phyloP scores from a whole-genome alignment of 2,113 vertebrate genomes.

The Ptyas mucosa region DNA sequence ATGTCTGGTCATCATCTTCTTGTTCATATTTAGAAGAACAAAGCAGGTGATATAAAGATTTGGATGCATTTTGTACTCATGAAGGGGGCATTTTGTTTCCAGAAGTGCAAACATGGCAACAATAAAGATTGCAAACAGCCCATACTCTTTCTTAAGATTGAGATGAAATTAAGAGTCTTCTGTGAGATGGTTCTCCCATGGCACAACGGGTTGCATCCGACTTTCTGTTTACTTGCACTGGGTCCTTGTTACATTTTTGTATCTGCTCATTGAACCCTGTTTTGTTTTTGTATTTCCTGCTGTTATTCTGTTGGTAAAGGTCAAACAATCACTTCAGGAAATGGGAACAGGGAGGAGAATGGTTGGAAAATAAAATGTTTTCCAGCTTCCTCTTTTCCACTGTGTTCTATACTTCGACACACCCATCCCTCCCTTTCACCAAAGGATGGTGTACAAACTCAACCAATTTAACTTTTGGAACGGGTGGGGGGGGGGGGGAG shows the following conservation, averaged over 20 bases:
- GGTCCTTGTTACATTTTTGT: constrained; percentile 16
- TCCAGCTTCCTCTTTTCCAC: constrained; percentile 13
- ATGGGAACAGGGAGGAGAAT: constrained; percentile 21
- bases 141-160: neutral
- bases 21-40: neutral
- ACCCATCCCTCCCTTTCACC: neutral
- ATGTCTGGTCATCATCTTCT: neutral
- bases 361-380: constrained; percentile 24
- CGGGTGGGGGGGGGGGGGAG: too few relatives aligned
- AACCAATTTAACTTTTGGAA: neutral
- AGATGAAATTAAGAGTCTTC: neutral
- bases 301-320: constrained; percentile 32
- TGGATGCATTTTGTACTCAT: neutral
- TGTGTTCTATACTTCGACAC: neutral
- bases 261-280: neutral
- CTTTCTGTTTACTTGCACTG: neutral
- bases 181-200: constrained; percentile 1
- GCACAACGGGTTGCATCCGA: neutral
- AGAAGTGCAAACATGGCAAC: neutral
- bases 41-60: neutral
- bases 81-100: neutral
- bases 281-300: constrained; percentile 40
- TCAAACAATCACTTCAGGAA: constrained; percentile 34
- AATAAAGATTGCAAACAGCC: neutral
- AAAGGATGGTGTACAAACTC: neutral